Evolutionary conservation across 2,113 vertebrate species (phyloP).

Genomic region (Meriones unguiculatus): DNA sequence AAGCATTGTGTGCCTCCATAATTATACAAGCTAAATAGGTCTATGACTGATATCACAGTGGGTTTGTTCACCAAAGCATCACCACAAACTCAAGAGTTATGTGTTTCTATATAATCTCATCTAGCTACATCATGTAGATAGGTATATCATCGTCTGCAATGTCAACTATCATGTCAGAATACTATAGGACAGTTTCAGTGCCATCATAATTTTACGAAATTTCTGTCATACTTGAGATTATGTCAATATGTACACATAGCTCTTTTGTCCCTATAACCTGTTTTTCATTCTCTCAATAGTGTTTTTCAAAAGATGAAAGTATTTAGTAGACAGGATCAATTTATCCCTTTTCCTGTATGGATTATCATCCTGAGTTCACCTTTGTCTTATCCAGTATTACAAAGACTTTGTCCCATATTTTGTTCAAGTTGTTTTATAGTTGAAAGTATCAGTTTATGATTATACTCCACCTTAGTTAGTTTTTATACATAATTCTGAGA

Average conservation of each 20-base stretch:
- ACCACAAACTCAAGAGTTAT: neutral
- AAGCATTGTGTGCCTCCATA: neutral
- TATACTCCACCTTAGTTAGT: neutral
- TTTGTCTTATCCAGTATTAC: neutral
- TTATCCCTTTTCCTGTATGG: neutral
- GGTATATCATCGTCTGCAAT: too few relatives aligned
- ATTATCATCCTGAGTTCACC: neutral
- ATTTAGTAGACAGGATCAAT: neutral
- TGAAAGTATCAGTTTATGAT: constrained; percentile 31
- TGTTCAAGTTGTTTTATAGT: neutral
- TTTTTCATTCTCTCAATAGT: neutral
- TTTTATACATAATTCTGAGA: neutral
- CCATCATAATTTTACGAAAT: neutral
- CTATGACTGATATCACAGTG: neutral
- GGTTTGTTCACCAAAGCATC: neutral
- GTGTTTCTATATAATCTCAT: too few relatives aligned
- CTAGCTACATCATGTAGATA: too few relatives aligned
- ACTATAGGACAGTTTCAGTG: neutral
- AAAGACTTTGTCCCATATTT: neutral
- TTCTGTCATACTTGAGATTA: neutral
- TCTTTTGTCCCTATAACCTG: neutral
- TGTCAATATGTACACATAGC: too few relatives aligned
- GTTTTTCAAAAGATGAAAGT: neutral
- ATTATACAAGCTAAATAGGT: neutral
- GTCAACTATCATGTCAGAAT: neutral